Percentiles rank a stretch among this genome's conserved stretches.
These are phyloP conservation scores for Hybognathus amarus DNA, from an alignment of 2,797 vertebrate genomes.

Conservation along the genomic window DNA sequence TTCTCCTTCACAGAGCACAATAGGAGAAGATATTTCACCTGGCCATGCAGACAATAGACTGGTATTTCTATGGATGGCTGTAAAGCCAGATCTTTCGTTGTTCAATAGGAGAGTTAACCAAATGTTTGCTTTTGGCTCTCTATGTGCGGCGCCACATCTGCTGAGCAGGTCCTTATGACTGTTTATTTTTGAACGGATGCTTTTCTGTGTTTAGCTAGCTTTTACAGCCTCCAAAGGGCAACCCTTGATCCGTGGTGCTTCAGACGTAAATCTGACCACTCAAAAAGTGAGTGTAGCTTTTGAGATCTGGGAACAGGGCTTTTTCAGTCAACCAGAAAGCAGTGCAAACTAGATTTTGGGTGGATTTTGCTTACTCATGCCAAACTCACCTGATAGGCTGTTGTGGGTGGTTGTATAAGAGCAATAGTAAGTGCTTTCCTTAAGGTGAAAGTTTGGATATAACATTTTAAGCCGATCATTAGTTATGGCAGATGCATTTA, in stretches of 20 bases:
- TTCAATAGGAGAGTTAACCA: slow-evolving; percentile 45
- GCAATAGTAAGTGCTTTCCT: neutral
- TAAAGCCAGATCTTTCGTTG: slow-evolving; percentile 52
- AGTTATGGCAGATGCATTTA: neutral
- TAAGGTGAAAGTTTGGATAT: neutral
- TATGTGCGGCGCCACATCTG: slow-evolving; percentile 18
- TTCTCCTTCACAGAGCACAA: slow-evolving; percentile 51
- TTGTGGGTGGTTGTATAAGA: neutral
- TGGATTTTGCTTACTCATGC: neutral
- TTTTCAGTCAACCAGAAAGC: slow-evolving; percentile 38
- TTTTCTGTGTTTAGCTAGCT: slow-evolving; percentile 66
- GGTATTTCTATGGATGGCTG: neutral
- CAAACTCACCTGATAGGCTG: neutral
- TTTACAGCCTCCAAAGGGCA: slow-evolving; percentile 62
- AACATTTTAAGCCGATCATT: neutral
- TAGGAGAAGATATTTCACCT: slow-evolving; percentile 59
- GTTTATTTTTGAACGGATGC: slow-evolving; percentile 65
- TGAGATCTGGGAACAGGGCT: slow-evolving; percentile 16
- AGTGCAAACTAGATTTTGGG: neutral
- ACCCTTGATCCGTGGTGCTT: slow-evolving; percentile 28
- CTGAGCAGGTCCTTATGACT: slow-evolving; percentile 36
- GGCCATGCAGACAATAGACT: slow-evolving; percentile 36
- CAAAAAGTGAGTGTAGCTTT: slow-evolving; percentile 32
- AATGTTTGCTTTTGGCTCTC: slow-evolving; percentile 55
- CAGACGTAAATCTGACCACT: slow-evolving; percentile 28